Evolutionary conservation across 2,888 invertebrate genomes (phyloP).

Genomic region (Leptinotarsa rubiginosa): DNA sequence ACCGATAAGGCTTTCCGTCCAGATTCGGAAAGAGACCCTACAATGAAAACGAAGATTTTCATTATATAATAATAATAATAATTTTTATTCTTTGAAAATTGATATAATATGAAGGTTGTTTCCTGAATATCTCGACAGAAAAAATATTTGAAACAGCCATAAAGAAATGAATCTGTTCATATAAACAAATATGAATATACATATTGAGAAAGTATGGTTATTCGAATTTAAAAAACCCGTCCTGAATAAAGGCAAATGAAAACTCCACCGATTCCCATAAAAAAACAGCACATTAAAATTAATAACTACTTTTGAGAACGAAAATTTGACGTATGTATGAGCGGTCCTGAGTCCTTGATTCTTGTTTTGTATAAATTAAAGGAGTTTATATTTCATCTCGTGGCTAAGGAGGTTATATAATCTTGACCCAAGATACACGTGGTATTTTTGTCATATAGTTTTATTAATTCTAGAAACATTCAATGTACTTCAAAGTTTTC

Average conservation of each 20-base stretch:
- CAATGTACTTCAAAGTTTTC: background rate
- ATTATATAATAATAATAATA: too few species aligned
- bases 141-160: too few species aligned
- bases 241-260: too few species aligned
- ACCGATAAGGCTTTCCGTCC: constrained; percentile 58
- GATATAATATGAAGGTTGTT: background rate
- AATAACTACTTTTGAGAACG: too few species aligned
- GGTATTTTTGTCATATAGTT: background rate
- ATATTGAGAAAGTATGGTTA: too few species aligned
- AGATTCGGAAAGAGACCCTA: constrained; percentile 47
- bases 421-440: background rate
- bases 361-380: background rate
- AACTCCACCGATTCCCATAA: too few species aligned
- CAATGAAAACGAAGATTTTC: constrained; percentile 23
- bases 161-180: too few species aligned
- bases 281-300: too few species aligned
- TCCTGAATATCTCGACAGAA: background rate
- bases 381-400: background rate
- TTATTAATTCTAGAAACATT: background rate
- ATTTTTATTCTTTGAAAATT: background rate
- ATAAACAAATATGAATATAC: too few species aligned
- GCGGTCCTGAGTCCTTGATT: too few species aligned
- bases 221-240: too few species aligned
- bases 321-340: too few species aligned
- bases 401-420: background rate